Evolutionary conservation across 2,888 invertebrate species (phyloP).

Genomic region (Eutolmus rufibarbis): DNA sequence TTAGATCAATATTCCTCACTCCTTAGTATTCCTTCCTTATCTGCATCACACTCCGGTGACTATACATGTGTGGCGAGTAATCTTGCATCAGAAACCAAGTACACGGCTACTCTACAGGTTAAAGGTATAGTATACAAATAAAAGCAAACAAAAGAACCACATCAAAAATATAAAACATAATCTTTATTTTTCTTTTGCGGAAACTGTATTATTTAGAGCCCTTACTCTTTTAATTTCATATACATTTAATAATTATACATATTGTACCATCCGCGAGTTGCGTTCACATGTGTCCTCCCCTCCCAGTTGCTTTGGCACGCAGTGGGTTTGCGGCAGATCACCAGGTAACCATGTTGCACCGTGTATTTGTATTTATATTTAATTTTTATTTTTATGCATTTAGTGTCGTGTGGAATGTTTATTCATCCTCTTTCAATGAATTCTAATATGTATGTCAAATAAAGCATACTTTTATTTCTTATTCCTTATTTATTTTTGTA

Average conservation of each 20-base stretch:
- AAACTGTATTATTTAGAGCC: slow-evolving; percentile 26
- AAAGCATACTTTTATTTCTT: background rate
- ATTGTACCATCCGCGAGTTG: slow-evolving; percentile 49
- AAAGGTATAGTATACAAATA: slow-evolving; percentile 72
- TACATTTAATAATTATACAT: slow-evolving; percentile 43
- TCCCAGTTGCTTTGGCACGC: slow-evolving; percentile 68
- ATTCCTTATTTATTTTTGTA: background rate
- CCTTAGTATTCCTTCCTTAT: slow-evolving; percentile 78
- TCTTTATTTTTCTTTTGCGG: slow-evolving; percentile 29
- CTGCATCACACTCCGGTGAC: slow-evolving; percentile 77
- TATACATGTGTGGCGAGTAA: slow-evolving; percentile 82
- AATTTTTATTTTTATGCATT: background rate
- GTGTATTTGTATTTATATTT: slow-evolving; percentile 56
- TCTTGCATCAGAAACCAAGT: slow-evolving; percentile 80
- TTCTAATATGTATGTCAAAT: background rate
- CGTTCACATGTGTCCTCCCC: slow-evolving; percentile 54
- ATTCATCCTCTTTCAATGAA: background rate
- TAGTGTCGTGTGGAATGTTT: background rate
- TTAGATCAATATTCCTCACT: slow-evolving; percentile 80
- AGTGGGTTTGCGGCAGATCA: slow-evolving; percentile 71
- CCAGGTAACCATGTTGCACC: slow-evolving; percentile 71
- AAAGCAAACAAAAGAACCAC: slow-evolving; percentile 51
- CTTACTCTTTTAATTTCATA: slow-evolving; percentile 45
- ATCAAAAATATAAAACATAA: slow-evolving; percentile 24
- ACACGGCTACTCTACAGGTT: slow-evolving; percentile 80